These are phyloP conservation scores for Passerina amoena DNA, from an alignment of 2,113 vertebrate genomes.

Conservation along the genomic window DNA sequence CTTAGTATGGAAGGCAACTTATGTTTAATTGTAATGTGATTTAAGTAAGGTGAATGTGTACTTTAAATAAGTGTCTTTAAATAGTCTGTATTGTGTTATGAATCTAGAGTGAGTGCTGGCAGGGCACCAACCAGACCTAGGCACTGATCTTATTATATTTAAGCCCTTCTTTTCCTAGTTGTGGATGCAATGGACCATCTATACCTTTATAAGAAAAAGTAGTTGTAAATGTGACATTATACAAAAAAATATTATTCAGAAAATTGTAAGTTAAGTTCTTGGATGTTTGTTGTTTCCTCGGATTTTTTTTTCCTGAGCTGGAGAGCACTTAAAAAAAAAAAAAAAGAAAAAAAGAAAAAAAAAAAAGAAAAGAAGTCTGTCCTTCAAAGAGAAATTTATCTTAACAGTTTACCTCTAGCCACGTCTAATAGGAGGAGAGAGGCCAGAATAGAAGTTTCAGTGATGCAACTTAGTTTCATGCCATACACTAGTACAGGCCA, in stretches of 20 bases:
- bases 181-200: background rate
- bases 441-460: background rate
- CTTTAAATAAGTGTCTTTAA: slow-evolving; percentile 23
- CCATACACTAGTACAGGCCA: background rate
- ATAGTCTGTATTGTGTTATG: background rate
- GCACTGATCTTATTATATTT: background rate
- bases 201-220: slow-evolving; percentile 17
- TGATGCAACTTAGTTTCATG: background rate
- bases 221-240: slow-evolving; percentile 1
- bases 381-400: background rate
- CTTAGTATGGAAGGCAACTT: background rate
- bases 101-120: slow-evolving; percentile 34
- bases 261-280: background rate
- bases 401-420: background rate
- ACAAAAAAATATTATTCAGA: slow-evolving; percentile 20
- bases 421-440: background rate
- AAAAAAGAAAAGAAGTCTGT: background rate
- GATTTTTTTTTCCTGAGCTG: background rate
- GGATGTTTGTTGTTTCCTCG: background rate
- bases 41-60: background rate
- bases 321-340: background rate
- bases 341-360: background rate
- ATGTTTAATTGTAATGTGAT: background rate
- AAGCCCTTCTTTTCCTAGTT: background rate
- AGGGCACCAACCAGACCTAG: background rate